phyloP scores from a whole-genome alignment of 2,888 invertebrate genomes.

The Meiosimyza decipiens region DNA sequence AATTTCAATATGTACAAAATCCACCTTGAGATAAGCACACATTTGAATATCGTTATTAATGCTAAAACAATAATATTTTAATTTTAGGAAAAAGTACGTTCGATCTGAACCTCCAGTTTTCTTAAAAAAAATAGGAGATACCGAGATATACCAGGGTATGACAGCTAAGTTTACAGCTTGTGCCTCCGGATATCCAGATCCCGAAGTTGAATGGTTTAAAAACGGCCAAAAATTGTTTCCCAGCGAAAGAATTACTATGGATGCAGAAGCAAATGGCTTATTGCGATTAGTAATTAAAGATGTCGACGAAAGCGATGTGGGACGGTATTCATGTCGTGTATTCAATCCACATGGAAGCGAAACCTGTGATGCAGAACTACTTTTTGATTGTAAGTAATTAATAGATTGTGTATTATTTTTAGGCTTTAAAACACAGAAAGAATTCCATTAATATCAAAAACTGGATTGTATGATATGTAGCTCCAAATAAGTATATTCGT shows the following conservation, averaged over 20 bases:
- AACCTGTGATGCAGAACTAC: constrained; percentile 80
- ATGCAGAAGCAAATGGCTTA: constrained; percentile 78
- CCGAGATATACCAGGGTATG: constrained; percentile 88
- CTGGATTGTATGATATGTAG: too few species aligned
- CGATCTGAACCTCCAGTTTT: constrained; percentile 87
- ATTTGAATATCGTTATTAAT: too few species aligned
- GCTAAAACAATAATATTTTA: not conserved
- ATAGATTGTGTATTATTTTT: not conserved
- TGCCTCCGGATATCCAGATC: constrained; percentile 86
- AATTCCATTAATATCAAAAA: too few species aligned
- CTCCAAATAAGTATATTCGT: too few species aligned
- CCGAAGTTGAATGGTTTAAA: constrained; percentile 88
- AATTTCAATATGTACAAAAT: too few species aligned
- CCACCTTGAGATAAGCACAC: too few species aligned
- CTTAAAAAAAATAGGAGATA: constrained; percentile 89
- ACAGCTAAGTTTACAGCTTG: constrained; percentile 94
- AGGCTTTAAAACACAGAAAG: not conserved
- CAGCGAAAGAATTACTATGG: constrained; percentile 84
- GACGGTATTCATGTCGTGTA: constrained; percentile 84
- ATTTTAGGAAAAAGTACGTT: constrained; percentile 74
- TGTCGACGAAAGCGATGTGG: constrained; percentile 83
- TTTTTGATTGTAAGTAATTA: constrained; percentile 76
- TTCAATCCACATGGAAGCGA: constrained; percentile 88
- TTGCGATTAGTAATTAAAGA: constrained; percentile 83
- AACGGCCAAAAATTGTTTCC: constrained; percentile 83